Evolutionary conservation across 2,113 vertebrate species (phyloP).

Genomic region (Eublepharis macularius): DNA sequence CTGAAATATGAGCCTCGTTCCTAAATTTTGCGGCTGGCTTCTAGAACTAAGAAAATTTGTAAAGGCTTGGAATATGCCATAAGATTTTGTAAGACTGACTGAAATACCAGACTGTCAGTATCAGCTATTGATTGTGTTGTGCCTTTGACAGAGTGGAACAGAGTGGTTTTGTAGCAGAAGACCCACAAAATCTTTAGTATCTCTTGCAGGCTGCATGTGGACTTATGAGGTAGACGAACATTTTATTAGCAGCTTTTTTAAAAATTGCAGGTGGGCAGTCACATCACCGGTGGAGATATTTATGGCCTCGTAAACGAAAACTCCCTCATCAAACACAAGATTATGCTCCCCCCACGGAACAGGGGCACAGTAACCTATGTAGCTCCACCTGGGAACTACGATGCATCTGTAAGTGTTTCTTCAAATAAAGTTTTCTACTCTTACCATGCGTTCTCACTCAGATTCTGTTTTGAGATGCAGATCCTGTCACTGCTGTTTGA

Average conservation of each 20-base stretch:
- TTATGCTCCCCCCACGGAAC: conserved; percentile 94
- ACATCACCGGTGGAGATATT: conserved; percentile 97
- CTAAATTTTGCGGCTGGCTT: too few relatives aligned
- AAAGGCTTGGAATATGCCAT: too few relatives aligned
- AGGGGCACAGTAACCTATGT: conserved; percentile 95
- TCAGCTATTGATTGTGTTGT: not conserved
- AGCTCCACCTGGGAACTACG: conserved; percentile 91
- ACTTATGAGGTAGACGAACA: not conserved
- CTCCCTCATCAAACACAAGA: conserved; percentile 96
- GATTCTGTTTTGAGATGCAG: not conserved
- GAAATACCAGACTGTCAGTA: not conserved
- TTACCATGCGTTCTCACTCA: not conserved
- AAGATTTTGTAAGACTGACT: too few relatives aligned
- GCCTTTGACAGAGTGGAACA: not conserved
- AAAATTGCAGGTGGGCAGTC: conserved; percentile 89
- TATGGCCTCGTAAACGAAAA: conserved; percentile 92
- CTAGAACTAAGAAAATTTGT: too few relatives aligned
- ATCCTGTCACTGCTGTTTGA: not conserved
- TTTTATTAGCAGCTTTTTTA: conserved; percentile 39
- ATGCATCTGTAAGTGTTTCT: conserved; percentile 84
- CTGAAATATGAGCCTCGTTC: too few relatives aligned
- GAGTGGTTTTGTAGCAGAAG: not conserved
- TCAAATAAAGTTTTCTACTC: not conserved
- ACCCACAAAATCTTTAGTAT: not conserved
- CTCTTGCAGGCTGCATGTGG: not conserved